Evolutionary conservation across 2,888 invertebrate genomes (phyloP).

Genomic region (Heliconius ismenius): DNA sequence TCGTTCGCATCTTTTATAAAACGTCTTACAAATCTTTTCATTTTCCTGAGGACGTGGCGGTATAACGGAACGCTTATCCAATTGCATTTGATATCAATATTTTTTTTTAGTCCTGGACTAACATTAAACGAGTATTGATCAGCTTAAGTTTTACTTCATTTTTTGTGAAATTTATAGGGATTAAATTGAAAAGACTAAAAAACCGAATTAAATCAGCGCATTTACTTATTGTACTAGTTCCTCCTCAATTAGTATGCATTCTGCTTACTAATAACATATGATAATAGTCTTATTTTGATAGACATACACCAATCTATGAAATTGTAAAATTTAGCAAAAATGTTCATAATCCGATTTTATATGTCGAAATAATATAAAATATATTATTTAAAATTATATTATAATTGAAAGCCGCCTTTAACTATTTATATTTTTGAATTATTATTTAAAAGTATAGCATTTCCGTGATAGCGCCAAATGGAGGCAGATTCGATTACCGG

Average conservation of each 20-base stretch:
- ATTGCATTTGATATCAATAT: constrained; percentile 1
- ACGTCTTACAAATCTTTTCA: constrained; percentile 28
- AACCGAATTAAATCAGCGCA: no score
- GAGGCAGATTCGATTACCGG: constrained; percentile 52
- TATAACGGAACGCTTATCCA: constrained; percentile 14
- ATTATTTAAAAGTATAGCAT: not conserved
- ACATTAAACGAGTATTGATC: not conserved
- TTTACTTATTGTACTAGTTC: no score
- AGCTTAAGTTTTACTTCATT: no score
- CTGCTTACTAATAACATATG: no score
- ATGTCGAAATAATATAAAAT: not conserved
- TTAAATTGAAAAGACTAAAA: no score
- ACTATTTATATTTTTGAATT: not conserved
- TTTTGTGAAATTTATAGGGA: no score
- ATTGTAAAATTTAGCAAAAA: no score
- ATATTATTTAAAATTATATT: not conserved
- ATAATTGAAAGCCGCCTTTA: not conserved
- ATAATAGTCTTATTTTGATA: no score
- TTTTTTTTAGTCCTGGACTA: not conserved
- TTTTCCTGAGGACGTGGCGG: constrained; percentile 12
- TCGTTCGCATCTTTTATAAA: constrained; percentile 20
- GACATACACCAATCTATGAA: no score
- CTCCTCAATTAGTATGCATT: no score
- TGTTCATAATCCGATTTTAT: no score
- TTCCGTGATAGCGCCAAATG: constrained; percentile 30